Evolutionary conservation across 2,113 vertebrate species (phyloP), one percentile per base, ranked within the genome.

Genomic region (Illadopsis cleaveri): DNA sequence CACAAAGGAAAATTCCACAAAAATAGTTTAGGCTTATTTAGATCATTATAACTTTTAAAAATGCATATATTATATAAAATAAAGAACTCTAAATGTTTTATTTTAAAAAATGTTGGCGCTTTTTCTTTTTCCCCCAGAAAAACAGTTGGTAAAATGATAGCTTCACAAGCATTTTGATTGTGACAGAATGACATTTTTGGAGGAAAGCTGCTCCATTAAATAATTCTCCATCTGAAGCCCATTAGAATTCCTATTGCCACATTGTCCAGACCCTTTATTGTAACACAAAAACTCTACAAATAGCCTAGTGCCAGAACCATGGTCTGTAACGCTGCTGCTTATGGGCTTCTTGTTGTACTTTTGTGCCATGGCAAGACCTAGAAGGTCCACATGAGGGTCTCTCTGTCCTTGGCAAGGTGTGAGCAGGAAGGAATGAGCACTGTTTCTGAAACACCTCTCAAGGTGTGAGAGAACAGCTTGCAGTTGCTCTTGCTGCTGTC

Each of bases 1-100:
- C 85, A 88, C 96, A 96, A 92, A 96, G 88, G 80, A 95, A 95
- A 95, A 95, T 86, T 96, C 90, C 84, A 95, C 77, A 91, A 93
- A 97, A 96, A 94, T 91, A 61, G 50, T 90, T 96, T 79, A 18
- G 70, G 42, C 50, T 94, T 85, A 72, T 91, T 94, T 89, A 28
- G 61, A 72, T 79, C 50, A 93, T 91, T 73, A 31, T 20, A 69
- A 31, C 23, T 87, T 71, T 65, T 4, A 2, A 64, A 90, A 92
- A 88, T 3, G 3, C 19, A 22, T 73, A 58, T 86, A 35, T 57
- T 72, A 24, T 61, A 80, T 69, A 81, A 69, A 85, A 82, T 92
- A 82, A 95, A 94, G 25, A 61, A 45, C 2, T 30, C 31, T 31
- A 21, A 82, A 61, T 33, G 2, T 33, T 89, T 86, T 64, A 20